Conservation (phyloP, 2,888 invertebrate species). For the Epinotia ramella region DNA sequence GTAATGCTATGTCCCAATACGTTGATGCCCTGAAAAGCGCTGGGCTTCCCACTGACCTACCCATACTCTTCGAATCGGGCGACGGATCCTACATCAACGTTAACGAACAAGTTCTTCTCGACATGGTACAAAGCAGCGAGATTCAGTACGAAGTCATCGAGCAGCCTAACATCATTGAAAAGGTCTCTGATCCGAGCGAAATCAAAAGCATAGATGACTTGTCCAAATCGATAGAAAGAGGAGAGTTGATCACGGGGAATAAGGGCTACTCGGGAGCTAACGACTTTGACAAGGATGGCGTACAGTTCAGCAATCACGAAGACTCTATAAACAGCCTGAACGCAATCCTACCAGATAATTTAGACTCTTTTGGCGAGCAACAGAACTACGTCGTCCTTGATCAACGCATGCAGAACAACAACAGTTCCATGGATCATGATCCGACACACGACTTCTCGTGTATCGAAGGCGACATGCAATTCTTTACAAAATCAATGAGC, state of each 20-base stretch:
- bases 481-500: slow-evolving; percentile 80
- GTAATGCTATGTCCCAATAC: slow-evolving; percentile 79
- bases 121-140: slow-evolving; percentile 83
- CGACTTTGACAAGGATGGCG: slow-evolving; percentile 66
- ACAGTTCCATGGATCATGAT: slow-evolving; percentile 66
- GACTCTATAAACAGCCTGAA: slow-evolving; percentile 76
- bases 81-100: slow-evolving; percentile 87
- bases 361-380: slow-evolving; percentile 76
- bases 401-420: slow-evolving; percentile 66
- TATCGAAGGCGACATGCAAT: slow-evolving; percentile 81
- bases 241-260: slow-evolving; percentile 72
- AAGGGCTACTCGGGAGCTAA: slow-evolving; percentile 64
- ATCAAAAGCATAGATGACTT: slow-evolving; percentile 82
- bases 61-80: slow-evolving; percentile 87
- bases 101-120: slow-evolving; percentile 86
- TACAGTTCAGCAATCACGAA: slow-evolving; percentile 65
- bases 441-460: slow-evolving; percentile 75
- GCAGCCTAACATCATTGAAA: slow-evolving; percentile 82
- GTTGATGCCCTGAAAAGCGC: slow-evolving; percentile 81
- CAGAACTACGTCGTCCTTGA: slow-evolving; percentile 77
- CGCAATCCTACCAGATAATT: slow-evolving; percentile 74
- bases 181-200: slow-evolving; percentile 78
- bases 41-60: slow-evolving; percentile 77
- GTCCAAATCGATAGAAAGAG: slow-evolving; percentile 79
- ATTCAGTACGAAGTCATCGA: slow-evolving; percentile 83